Evolutionary conservation across 2,797 vertebrate species (phyloP).

Genomic region (Ptychadena robeensis): DNA sequence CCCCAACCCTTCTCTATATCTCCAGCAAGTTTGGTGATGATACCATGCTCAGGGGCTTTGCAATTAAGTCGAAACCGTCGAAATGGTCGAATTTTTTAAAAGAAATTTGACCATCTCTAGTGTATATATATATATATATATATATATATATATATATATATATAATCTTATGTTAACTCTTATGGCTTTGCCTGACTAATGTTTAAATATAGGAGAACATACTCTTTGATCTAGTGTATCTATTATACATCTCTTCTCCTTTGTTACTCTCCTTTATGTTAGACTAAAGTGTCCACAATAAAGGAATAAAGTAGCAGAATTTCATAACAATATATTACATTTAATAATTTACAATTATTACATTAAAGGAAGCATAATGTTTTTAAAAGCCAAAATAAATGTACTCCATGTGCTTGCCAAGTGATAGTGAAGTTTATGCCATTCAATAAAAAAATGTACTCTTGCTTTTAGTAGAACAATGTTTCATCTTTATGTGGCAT

Average conservation of each 20-base stretch:
- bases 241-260: neutral
- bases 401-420: conserved; percentile 51
- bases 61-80: too few species aligned
- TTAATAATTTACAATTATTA: conserved; percentile 55
- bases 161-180: too few species aligned
- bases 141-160: too few species aligned
- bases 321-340: conserved; percentile 43
- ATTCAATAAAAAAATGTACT: conserved; percentile 59
- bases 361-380: conserved; percentile 56
- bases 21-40: too few species aligned
- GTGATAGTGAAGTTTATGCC: conserved; percentile 54
- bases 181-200: too few species aligned
- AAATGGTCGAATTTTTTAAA: too few species aligned
- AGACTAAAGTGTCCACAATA: neutral
- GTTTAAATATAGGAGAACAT: too few species aligned
- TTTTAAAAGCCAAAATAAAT: conserved; percentile 59
- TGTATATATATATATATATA: too few species aligned
- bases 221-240: too few species aligned
- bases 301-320: conserved; percentile 24
- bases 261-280: conserved; percentile 17
- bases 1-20: too few species aligned
- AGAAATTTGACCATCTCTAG: too few species aligned
- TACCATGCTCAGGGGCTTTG: too few species aligned
- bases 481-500: conserved; percentile 61
- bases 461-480: conserved; percentile 57